Evolutionary conservation across 2,888 invertebrate genomes (phyloP).

Genomic region (Hymenopus coronatus): DNA sequence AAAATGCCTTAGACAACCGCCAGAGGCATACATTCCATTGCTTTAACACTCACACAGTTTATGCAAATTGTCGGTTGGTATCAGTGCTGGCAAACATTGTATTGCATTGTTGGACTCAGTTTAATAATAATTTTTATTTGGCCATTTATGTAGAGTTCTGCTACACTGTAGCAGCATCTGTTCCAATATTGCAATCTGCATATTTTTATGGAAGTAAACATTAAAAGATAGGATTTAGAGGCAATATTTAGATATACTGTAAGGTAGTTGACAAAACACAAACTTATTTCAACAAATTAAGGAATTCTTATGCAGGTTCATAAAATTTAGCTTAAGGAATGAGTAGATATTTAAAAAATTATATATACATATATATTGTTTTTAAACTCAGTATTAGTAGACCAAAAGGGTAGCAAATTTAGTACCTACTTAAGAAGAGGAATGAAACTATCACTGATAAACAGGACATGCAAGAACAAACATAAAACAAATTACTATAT

Average conservation of each 20-base stretch:
- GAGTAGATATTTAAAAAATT: not conserved
- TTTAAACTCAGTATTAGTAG: not conserved
- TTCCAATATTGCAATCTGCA: not conserved
- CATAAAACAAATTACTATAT: not conserved
- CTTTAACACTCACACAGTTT: not conserved
- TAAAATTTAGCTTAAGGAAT: not conserved
- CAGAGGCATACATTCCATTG: not conserved
- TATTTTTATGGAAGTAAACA: not conserved
- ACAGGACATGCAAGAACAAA: not conserved
- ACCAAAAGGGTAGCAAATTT: not conserved
- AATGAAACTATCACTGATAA: not conserved
- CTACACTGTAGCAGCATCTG: not conserved
- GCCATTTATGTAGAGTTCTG: not conserved
- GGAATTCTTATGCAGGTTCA: not conserved
- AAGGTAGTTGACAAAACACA: not conserved
- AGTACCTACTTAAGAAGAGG: not conserved
- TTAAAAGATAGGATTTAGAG: not conserved
- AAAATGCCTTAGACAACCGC: not conserved
- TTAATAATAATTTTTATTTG: not conserved
- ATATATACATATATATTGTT: not conserved
- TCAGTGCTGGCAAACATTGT: not conserved
- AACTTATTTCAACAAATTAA: not conserved
- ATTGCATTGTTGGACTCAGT: not conserved
- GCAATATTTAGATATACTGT: not conserved
- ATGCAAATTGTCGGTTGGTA: not conserved